Evolutionary conservation across 2,888 invertebrate genomes (phyloP), one percentile per base, ranked within the genome.

Genomic region (Achlya flavicornis): DNA sequence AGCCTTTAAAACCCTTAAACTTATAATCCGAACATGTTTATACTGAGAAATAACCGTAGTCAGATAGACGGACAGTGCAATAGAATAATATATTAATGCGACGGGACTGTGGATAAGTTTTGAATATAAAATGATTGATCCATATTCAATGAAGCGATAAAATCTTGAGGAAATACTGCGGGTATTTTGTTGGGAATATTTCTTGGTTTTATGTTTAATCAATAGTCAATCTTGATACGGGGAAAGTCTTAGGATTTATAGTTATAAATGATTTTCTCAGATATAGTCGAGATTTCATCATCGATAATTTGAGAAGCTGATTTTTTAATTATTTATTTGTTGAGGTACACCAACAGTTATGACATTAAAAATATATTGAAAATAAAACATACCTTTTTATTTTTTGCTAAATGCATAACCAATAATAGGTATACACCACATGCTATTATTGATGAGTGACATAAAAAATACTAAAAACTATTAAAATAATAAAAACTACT

Each of bases 61-160:
- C 66, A 65, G 66, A 69, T 65, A 67, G 38, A 69, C 70, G 46
- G 63, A 66, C 68, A 19, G 59, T 10, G 41, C 33, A 11, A 60
- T 60, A 60, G 80, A 79, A 81, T 80, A 78, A 81, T 78, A 80
- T 74, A 58, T 77, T 78, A 77, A 73, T 66, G 66, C 67, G 72
- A 68, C 66, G 69, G 68, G 77, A 73, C 79, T 81, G 66, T 68
- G 71, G 77, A 81, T 76, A 69, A 73, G 70, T 69, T 61, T 60
- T 43, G 48, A n/a, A 62, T 57, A 38, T 57, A 57, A 57, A 62
- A n/a, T 35, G 57, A 62, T 57, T 14, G 12, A 62, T 62, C 6
- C 26, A 62, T 62, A 60, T 60, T 43, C 12, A 60, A 60, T 60
- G 60, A 59, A 11, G 38, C 38, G 38, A 59, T 60, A 19, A 60